Evolutionary conservation across 2,113 vertebrate genomes (phyloP), one percentile per base, ranked within the genome.

Genomic region (Myiagra hebetior): DNA sequence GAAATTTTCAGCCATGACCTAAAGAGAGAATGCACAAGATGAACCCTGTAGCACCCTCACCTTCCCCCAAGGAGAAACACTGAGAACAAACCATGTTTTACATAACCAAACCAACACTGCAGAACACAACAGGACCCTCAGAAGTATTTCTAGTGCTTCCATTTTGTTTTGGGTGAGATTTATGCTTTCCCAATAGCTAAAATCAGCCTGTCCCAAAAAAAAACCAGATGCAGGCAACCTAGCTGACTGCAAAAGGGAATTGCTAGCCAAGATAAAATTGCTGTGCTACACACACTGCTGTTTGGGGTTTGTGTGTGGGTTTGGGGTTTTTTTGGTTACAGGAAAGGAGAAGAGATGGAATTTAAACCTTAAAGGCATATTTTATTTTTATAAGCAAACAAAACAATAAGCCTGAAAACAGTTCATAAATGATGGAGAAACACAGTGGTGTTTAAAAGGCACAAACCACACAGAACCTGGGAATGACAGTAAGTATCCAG

Each of bases 361-460:
- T 70, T 65, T 31, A 88, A 96, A 86, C 7, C 19, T 78, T 44
- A 46, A 37, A 70, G 44, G 22, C 11, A 22, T 60, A 55, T 69
- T 82, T 87, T 56, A 24, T 72, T 90, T 93, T 79, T 59, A 50
- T 50, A 91, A 63, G 60, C 37, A 93, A 83, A 86, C 18, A 60
- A 88, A 90, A 82, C 20, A 88, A 33, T 30, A 75, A 17, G 22
- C 39, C 17, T 85, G n/a, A 65, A 79, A 88, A 14, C 16, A 77
- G 30, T 33, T 74, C 10, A 41, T 39, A 84, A 69, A 41, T 42
- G 41, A 77, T 15, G 11, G 21, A 70, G 52, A 70, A 89, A 60
- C n/a, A 73, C 10, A 20, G 15, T 5, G 20, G 16, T 63, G 18
- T 33, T 81, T 59, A 55, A 84, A 89, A 46, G 10, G 35, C 23